Conservation (phyloP, 2,797 vertebrate species). For the Parambassis ranga region DNA sequence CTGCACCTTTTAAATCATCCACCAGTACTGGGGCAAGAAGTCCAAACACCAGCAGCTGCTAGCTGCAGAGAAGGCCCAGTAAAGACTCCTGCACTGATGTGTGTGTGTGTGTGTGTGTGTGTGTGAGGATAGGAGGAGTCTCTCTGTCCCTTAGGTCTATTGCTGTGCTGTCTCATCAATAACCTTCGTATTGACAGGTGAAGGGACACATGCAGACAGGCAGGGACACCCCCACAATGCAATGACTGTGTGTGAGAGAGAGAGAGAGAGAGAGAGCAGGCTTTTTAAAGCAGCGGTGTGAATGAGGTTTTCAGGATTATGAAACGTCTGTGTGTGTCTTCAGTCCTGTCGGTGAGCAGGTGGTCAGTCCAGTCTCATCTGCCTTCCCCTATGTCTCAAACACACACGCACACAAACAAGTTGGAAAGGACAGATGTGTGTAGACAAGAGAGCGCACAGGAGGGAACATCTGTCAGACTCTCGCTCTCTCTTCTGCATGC, state of each 20-base stretch:
- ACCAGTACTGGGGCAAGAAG: neutral
- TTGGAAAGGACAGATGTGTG: constrained; percentile 29
- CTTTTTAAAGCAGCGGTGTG: neutral
- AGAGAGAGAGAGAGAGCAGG: too few relatives aligned
- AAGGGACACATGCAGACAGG: constrained; percentile 27
- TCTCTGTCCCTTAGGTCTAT: constrained; percentile 39
- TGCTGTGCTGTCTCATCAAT: constrained; percentile 67
- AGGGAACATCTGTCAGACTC: constrained; percentile 20
- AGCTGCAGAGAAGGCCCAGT: too few relatives aligned
- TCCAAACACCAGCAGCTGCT: neutral
- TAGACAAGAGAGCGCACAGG: constrained; percentile 4
- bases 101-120: neutral
- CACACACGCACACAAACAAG: neutral
- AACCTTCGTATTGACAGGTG: constrained; percentile 53
- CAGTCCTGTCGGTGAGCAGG: constrained; percentile 44
- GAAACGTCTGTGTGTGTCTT: constrained; percentile 21
- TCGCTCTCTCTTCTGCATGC: neutral
- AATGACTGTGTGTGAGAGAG: constrained; percentile 6
- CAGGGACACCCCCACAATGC: constrained; percentile 36
- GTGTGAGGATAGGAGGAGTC: constrained; percentile 13
- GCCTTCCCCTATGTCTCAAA: constrained; percentile 23
- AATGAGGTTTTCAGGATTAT: constrained; percentile 36
- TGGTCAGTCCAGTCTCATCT: constrained; percentile 46
- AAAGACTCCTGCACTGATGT: neutral
- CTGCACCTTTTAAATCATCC: neutral